phyloP scores from a whole-genome alignment of 2,888 invertebrate genomes.

The Dryomyza anilis region DNA sequence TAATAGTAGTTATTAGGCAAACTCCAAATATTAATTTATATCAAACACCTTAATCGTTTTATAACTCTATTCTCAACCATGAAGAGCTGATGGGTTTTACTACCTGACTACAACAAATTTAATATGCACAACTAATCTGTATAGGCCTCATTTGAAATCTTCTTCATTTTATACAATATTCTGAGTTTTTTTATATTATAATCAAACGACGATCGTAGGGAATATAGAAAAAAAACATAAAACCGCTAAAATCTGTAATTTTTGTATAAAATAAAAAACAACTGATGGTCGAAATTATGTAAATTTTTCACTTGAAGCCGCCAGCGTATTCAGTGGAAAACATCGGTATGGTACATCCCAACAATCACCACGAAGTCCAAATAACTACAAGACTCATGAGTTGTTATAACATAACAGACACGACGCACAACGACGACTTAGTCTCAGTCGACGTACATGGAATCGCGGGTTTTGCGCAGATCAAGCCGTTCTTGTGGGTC shows the following conservation, averaged over 20 bases:
- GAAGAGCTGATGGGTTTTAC: too few relatives aligned
- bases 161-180: too few relatives aligned
- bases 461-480: not conserved
- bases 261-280: constrained; percentile 15
- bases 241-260: constrained; percentile 27
- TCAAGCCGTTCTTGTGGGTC: not conserved
- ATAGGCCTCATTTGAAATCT: too few relatives aligned
- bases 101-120: too few relatives aligned
- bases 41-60: too few relatives aligned
- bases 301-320: constrained; percentile 27
- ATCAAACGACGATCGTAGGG: too few relatives aligned
- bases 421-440: not conserved
- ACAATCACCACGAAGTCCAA: not conserved
- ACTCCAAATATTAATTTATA: too few relatives aligned
- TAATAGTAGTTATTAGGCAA: too few relatives aligned
- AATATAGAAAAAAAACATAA: too few relatives aligned
- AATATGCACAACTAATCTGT: too few relatives aligned
- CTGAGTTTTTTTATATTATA: too few relatives aligned
- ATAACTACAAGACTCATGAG: not conserved
- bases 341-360: not conserved
- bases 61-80: too few relatives aligned
- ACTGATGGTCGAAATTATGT: constrained; percentile 29
- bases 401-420: not conserved
- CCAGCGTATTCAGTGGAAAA: constrained; percentile 30
- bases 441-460: not conserved